A percentile compares a stretch with the other conserved stretches of the same genome.
phyloP scores from a whole-genome alignment of 2,888 invertebrate genomes.

The Eristalis tenax region DNA sequence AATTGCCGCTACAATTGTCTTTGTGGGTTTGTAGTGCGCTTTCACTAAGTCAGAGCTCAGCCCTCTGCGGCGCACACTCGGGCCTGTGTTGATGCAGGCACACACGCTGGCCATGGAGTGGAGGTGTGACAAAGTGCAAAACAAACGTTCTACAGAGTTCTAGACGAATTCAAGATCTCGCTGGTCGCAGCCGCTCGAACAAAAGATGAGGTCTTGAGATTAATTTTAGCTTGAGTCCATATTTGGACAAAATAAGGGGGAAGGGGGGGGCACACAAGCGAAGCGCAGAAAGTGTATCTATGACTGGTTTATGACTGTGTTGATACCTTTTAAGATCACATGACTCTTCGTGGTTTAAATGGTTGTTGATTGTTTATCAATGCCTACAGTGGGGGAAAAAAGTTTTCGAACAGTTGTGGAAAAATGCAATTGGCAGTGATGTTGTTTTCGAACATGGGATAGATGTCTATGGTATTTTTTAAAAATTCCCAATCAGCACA shows the following conservation, averaged over 20 bases:
- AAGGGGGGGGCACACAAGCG: not conserved
- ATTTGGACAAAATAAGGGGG: slow-evolving; percentile 9
- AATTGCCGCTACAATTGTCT: slow-evolving; percentile 14
- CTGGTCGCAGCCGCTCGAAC: not conserved
- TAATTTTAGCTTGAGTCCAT: slow-evolving; percentile 37
- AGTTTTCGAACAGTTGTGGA: not conserved
- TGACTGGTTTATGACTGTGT: not conserved
- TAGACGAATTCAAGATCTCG: slow-evolving; percentile 6
- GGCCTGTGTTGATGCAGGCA: not conserved
- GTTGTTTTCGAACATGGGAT: too few species aligned
- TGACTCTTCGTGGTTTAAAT: not conserved
- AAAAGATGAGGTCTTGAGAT: slow-evolving; percentile 24
- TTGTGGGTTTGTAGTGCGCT: slow-evolving; percentile 11
- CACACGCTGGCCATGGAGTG: not conserved
- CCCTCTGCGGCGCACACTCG: not conserved
- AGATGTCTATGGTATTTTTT: too few species aligned
- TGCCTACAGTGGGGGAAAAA: not conserved
- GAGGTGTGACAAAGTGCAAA: not conserved
- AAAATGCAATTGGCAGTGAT: too few species aligned
- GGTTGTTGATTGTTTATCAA: slow-evolving; percentile 3
- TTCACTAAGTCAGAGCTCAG: slow-evolving; percentile 1
- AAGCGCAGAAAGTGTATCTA: not conserved
- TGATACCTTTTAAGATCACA: slow-evolving; percentile 2
- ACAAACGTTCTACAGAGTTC: too few species aligned
- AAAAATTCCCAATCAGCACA: too few species aligned